A percentile compares a stretch with the other conserved stretches of the same genome.
Conservation (phyloP, 2,797 vertebrate genomes). For the Mionectes olivaceus region DNA sequence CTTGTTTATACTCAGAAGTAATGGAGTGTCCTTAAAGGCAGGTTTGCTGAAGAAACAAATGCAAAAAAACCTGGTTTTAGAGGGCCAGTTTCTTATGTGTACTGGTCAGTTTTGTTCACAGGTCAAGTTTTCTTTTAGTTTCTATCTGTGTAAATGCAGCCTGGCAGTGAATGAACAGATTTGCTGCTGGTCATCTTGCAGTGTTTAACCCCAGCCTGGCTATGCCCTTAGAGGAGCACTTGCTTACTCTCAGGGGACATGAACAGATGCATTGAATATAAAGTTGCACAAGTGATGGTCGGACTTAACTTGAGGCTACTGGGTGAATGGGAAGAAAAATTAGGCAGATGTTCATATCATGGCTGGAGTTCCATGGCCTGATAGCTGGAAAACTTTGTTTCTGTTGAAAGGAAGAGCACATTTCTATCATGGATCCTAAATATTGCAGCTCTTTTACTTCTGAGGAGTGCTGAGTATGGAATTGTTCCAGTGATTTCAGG, state of each 20-base stretch:
- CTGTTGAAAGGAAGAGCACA: background rate
- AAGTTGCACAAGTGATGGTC: background rate
- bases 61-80: background rate
- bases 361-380: background rate
- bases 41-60: background rate
- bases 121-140: background rate
- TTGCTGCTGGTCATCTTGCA: background rate
- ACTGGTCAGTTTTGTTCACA: background rate
- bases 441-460: background rate
- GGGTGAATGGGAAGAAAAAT: background rate
- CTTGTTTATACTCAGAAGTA: background rate
- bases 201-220: background rate
- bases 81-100: background rate
- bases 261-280: background rate
- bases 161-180: background rate
- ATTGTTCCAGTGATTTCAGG: background rate
- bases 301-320: rapidly evolving
- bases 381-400: background rate
- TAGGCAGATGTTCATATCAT: rapidly evolving
- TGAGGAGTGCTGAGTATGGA: background rate
- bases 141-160: background rate
- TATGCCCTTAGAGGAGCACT: background rate
- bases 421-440: background rate
- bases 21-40: background rate
- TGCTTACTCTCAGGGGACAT: rapidly evolving